phyloP scores from a whole-genome alignment of 2,113 vertebrate species.

The Tupaia tana region DNA sequence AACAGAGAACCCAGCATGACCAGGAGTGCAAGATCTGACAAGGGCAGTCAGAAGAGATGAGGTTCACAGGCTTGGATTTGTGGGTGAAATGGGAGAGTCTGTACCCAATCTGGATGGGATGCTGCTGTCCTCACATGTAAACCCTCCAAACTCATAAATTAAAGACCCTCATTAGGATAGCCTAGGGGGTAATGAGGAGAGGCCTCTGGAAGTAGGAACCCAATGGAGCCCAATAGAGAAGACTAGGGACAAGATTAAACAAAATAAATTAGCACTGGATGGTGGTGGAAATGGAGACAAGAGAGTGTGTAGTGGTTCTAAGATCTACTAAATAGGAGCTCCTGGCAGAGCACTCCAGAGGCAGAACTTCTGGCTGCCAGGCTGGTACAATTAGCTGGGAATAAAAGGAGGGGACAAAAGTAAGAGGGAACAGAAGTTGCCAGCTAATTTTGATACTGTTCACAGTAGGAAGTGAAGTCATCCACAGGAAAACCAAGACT shows the following conservation, averaged over 20 bases:
- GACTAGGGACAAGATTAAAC: not conserved
- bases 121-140: not conserved
- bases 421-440: not conserved
- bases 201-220: not conserved
- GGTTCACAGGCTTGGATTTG: rapidly evolving
- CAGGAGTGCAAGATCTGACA: rapidly evolving
- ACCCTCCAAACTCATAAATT: not conserved
- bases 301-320: rapidly evolving
- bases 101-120: no score
- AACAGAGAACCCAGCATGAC: no score
- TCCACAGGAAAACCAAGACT: not conserved
- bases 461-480: not conserved
- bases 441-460: not conserved
- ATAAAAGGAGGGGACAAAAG: no score
- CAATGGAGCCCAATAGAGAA: not conserved
- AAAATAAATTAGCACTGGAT: not conserved
- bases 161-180: not conserved
- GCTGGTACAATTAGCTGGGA: not conserved
- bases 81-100: not conserved
- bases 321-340: not conserved
- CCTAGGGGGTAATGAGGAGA: not conserved
- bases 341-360: rapidly evolving
- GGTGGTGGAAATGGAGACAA: not conserved
- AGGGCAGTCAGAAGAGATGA: rapidly evolving
- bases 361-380: no score